Evolutionary conservation across 2,888 invertebrate genomes (phyloP).

Genomic region (Euphydryas editha): DNA sequence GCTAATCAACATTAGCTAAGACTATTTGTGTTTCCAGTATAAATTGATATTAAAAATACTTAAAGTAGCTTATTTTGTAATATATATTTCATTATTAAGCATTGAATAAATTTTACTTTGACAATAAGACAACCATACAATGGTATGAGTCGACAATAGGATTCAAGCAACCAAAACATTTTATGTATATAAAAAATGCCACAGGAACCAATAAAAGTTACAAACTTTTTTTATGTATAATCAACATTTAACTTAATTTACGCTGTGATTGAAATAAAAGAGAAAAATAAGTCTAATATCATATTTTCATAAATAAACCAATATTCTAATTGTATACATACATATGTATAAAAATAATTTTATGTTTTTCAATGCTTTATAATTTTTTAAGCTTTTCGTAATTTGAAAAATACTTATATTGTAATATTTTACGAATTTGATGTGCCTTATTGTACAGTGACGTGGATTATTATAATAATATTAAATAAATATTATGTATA

Average conservation of each 20-base stretch:
- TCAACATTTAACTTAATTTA: background rate
- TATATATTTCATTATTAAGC: background rate
- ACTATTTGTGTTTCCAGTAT: background rate
- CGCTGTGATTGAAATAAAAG: background rate
- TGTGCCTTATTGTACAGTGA: conserved; percentile 13
- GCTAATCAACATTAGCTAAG: background rate
- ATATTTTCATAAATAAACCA: background rate
- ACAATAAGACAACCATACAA: background rate
- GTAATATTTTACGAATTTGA: conserved; percentile 6
- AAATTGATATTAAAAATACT: background rate
- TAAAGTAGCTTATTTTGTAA: background rate
- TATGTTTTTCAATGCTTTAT: background rate
- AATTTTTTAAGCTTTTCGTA: background rate
- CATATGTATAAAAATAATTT: background rate
- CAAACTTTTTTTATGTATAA: background rate
- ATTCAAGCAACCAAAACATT: background rate
- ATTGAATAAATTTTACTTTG: background rate
- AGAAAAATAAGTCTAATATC: background rate
- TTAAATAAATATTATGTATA: conserved; percentile 3
- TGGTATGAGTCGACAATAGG: background rate
- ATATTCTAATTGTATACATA: background rate
- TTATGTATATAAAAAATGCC: background rate
- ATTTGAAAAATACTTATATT: background rate
- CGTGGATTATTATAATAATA: background rate
- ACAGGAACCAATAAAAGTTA: background rate